phyloP scores from a whole-genome alignment of 2,888 invertebrate species.

The Thysanoteuthis rhombus region DNA sequence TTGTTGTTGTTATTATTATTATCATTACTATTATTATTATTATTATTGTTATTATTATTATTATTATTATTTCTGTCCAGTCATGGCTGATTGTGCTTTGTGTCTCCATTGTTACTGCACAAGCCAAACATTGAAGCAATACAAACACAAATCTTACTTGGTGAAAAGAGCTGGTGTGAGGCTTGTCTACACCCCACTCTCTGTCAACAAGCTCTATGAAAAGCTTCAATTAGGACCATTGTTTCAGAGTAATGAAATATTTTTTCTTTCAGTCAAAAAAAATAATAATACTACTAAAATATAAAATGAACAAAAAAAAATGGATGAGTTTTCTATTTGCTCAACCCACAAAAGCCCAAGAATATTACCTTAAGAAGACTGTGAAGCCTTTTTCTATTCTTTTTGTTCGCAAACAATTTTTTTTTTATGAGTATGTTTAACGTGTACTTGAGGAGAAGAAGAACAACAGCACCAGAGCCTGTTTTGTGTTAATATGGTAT shows the following conservation, averaged over 20 bases:
- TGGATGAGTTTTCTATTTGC: neutral
- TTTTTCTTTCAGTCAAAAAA: neutral
- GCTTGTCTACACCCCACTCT: neutral
- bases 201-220: neutral
- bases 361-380: neutral
- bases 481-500: neutral
- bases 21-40: neutral
- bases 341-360: neutral
- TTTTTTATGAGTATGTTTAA: neutral
- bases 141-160: neutral
- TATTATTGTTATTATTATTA: neutral
- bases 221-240: neutral
- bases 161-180: neutral
- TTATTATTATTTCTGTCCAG: neutral
- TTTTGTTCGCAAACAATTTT: neutral
- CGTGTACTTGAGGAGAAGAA: neutral
- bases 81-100: neutral
- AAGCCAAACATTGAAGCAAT: neutral
- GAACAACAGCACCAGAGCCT: neutral
- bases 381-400: neutral
- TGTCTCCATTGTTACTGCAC: neutral
- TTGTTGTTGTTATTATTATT: neutral
- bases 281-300: neutral
- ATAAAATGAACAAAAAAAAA: neutral
- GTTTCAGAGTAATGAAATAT: neutral